Evolutionary conservation across 2,888 invertebrate species (phyloP).

Genomic region (Dysmachus trigonus): DNA sequence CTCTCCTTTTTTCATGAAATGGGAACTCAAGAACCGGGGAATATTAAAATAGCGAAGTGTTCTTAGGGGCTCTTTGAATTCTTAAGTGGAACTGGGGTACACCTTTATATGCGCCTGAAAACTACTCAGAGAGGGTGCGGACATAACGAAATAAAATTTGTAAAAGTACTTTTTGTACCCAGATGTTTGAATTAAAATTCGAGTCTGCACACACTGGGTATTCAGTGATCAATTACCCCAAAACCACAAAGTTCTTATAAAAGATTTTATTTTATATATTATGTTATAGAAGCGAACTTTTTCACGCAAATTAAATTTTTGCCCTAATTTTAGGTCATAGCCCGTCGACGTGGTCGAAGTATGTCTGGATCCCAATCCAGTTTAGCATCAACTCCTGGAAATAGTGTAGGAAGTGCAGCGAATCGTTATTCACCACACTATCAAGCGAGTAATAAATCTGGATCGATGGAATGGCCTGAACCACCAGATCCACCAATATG

Average conservation of each 20-base stretch:
- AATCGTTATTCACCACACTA: slow-evolving; percentile 47
- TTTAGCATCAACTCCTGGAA: slow-evolving; percentile 74
- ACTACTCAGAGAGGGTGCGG: not conserved
- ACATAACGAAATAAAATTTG: not conserved
- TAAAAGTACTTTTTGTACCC: not conserved
- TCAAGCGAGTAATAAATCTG: slow-evolving; percentile 46
- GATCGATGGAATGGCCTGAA: slow-evolving; percentile 72
- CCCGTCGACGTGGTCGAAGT: slow-evolving; percentile 68
- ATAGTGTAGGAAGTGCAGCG: slow-evolving; percentile 50
- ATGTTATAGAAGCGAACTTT: not conserved
- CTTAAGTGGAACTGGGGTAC: not conserved
- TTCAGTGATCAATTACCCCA: not conserved
- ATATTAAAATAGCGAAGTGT: not conserved
- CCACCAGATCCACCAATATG: slow-evolving; percentile 73
- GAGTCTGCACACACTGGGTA: not conserved
- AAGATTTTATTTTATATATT: not conserved
- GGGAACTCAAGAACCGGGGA: not conserved
- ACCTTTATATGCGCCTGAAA: not conserved
- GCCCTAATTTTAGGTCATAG: slow-evolving; percentile 67
- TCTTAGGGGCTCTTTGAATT: not conserved
- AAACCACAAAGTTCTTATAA: not conserved
- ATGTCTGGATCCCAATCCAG: slow-evolving; percentile 72
- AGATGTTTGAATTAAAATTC: not conserved
- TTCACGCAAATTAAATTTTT: not conserved
- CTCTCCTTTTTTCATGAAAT: not conserved